These are phyloP conservation scores for Drosophila elegans DNA, from an alignment of 1,140 invertebrate genomes.

Conservation along the genomic window DNA sequence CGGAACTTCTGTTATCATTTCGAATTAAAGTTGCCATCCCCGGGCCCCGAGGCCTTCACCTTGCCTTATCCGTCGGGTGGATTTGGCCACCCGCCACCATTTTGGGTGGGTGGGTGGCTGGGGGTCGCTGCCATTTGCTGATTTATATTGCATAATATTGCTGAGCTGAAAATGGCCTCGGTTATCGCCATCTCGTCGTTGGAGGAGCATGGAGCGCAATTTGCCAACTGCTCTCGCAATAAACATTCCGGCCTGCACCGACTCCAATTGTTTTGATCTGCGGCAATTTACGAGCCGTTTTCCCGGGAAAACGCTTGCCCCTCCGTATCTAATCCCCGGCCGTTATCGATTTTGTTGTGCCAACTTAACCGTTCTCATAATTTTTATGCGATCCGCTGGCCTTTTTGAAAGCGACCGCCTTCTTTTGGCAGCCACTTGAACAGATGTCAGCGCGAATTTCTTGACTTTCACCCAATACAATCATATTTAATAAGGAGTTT, in stretches of 20 bases:
- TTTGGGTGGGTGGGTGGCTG: constrained; percentile 11
- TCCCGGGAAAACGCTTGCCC: constrained; percentile 27
- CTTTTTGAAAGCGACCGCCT: constrained; percentile 12
- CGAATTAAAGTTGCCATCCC: constrained; percentile 63
- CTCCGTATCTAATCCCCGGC: constrained; percentile 50
- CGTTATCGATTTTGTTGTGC: constrained; percentile 53
- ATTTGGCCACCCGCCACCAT: constrained; percentile 12
- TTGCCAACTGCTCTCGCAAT: constrained; percentile 63
- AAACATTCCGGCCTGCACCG: constrained; percentile 64
- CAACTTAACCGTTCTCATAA: constrained; percentile 66
- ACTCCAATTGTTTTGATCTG: constrained; percentile 77
- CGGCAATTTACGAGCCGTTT: constrained; percentile 64
- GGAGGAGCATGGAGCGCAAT: constrained; percentile 39
- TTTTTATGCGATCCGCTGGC: constrained; percentile 42
- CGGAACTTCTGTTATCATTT: constrained; percentile 79
- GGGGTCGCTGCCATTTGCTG: constrained; percentile 70
- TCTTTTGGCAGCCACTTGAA: constrained; percentile 65
- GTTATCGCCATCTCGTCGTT: constrained; percentile 53
- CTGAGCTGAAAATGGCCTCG: constrained; percentile 63
- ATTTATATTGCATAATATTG: constrained; percentile 82
- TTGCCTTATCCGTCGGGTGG: constrained; percentile 26
- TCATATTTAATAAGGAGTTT: constrained; percentile 79
- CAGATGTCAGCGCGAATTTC: constrained; percentile 73
- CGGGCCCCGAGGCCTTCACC: constrained; percentile 25
- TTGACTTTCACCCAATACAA: constrained; percentile 70